Conservation (phyloP, 2,113 vertebrate genomes). For the Felis catus region F.catus_Fca126_mat1.0 CM031411.1:88138501-88139000, state of each 20-base stretch:
- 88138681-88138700: not conserved
- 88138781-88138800: not conserved
- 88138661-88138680: not conserved
- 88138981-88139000: not conserved
- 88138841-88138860: not conserved
- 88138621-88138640: not conserved
- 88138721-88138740: not conserved
- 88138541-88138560: not conserved
- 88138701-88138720: not conserved
- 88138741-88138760: not conserved
- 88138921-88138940: not conserved
- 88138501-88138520: not conserved
- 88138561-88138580: conserved; percentile 14
- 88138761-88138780: not conserved
- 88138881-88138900: conserved; percentile 29
- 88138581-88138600: not conserved
- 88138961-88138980: not conserved
- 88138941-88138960: conserved; percentile 24
- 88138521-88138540: not conserved
- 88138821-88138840: not conserved
- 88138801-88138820: not conserved
- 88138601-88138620: not conserved
- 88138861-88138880: not conserved
- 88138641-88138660: not conserved
- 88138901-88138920: not conserved